phyloP scores from a whole-genome alignment of 2,888 invertebrate species.

The Leistus spinibarbis region DNA sequence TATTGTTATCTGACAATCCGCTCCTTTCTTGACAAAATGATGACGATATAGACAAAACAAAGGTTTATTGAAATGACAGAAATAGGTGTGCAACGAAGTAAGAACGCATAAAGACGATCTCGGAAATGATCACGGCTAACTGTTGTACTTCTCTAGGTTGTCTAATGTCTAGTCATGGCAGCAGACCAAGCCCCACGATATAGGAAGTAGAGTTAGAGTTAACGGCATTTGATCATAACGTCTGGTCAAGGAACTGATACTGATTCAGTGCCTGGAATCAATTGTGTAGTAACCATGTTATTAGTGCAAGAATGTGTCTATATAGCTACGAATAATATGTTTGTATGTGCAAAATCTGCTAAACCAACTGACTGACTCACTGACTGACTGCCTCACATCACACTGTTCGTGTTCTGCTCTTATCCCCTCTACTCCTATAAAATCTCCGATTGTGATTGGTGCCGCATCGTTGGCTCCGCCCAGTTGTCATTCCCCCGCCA shows the following conservation, averaged over 20 bases:
- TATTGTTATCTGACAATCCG: too few species aligned
- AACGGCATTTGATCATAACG: neutral
- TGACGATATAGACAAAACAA: too few species aligned
- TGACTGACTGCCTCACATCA: slow-evolving; percentile 19
- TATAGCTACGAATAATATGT: neutral
- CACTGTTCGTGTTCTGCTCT: neutral
- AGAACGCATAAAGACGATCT: too few species aligned
- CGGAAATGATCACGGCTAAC: too few species aligned
- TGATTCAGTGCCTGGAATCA: neutral
- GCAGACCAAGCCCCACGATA: too few species aligned
- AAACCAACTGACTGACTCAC: slow-evolving; percentile 4
- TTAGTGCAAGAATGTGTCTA: slow-evolving; percentile 1
- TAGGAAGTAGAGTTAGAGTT: too few species aligned
- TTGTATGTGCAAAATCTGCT: neutral
- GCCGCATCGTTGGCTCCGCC: neutral
- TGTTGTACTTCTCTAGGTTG: too few species aligned
- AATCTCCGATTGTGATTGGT: neutral
- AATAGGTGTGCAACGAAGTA: too few species aligned
- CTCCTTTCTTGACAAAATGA: too few species aligned
- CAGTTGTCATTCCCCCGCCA: neutral
- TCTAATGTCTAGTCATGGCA: too few species aligned
- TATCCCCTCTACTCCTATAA: neutral
- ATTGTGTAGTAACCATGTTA: slow-evolving; percentile 5
- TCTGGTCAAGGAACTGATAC: neutral
- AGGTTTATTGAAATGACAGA: too few species aligned